phyloP scores from a whole-genome alignment of 2,113 vertebrate genomes.

The Pongo abelii region DNA sequence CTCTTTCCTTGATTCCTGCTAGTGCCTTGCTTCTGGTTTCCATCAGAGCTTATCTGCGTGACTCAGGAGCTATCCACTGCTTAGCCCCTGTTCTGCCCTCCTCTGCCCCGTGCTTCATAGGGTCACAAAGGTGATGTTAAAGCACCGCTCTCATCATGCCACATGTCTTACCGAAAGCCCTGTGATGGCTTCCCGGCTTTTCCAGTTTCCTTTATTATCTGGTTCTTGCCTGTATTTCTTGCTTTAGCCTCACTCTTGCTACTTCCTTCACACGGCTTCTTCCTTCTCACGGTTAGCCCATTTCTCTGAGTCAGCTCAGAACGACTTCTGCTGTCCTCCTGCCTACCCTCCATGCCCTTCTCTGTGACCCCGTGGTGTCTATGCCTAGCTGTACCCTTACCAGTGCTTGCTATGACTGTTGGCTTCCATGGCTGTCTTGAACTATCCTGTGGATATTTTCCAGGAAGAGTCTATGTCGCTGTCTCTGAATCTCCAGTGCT shows the following conservation, averaged over 20 bases:
- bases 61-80: not conserved
- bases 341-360: not conserved
- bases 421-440: not conserved
- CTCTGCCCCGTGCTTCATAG: too few relatives aligned
- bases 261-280: not conserved
- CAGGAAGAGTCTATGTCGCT: not conserved
- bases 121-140: not conserved
- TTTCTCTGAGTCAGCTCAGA: not conserved
- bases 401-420: not conserved
- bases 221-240: not conserved
- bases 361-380: not conserved
- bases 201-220: not conserved
- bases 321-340: not conserved
- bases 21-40: not conserved
- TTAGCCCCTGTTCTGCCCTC: not conserved
- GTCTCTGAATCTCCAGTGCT: not conserved
- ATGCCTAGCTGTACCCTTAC: too few relatives aligned
- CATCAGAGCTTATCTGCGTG: too few relatives aligned
- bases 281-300: not conserved
- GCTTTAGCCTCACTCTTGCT: not conserved
- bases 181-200: not conserved
- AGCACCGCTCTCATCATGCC: not conserved
- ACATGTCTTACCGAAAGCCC: fast-evolving
- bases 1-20: not conserved
- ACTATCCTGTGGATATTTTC: not conserved